Percentiles rank a stretch among this genome's conserved stretches.
Conservation (phyloP, 2,113 vertebrate species). For the Leucopsar rothschildi region DNA sequence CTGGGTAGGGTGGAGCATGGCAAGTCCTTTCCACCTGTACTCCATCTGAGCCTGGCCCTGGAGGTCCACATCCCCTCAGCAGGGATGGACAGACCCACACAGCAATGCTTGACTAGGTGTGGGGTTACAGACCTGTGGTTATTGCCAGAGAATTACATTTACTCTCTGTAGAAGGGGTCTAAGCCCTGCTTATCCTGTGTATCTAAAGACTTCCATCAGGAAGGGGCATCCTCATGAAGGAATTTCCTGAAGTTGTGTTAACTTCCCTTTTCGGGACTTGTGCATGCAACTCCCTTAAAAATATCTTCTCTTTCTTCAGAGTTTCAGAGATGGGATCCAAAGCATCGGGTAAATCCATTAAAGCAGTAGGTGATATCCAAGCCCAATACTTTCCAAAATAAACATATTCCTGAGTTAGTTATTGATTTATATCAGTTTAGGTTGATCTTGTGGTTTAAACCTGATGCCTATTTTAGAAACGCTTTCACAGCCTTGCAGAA, state of each 20-base stretch:
- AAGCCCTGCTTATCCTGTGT: background rate
- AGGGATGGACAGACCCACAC: background rate
- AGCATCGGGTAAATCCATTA: conserved; percentile 61
- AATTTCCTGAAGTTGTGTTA: background rate
- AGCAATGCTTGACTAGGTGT: rapidly evolving
- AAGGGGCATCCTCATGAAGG: background rate
- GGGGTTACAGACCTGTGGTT: background rate
- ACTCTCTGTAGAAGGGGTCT: rapidly evolving
- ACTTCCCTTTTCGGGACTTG: background rate
- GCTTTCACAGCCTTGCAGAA: conserved; percentile 64
- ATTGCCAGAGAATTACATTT: background rate
- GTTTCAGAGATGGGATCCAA: conserved; percentile 34
- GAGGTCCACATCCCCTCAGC: background rate
- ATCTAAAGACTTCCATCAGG: background rate
- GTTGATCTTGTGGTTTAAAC: conserved; percentile 69
- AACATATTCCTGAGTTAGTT: conserved; percentile 56
- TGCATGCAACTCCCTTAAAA: background rate
- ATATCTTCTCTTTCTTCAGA: conserved; percentile 11
- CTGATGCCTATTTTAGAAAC: conserved; percentile 65
- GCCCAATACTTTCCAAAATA: conserved; percentile 50
- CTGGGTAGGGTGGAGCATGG: background rate
- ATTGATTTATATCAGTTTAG: conserved; percentile 67
- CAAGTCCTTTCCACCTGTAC: background rate
- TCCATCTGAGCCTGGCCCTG: background rate
- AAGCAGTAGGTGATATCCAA: conserved; percentile 59